A percentile compares a stretch with the other conserved stretches of the same genome.
phyloP scores from a whole-genome alignment of 2,113 vertebrate species.

The Pelmatolapia mariae region DNA sequence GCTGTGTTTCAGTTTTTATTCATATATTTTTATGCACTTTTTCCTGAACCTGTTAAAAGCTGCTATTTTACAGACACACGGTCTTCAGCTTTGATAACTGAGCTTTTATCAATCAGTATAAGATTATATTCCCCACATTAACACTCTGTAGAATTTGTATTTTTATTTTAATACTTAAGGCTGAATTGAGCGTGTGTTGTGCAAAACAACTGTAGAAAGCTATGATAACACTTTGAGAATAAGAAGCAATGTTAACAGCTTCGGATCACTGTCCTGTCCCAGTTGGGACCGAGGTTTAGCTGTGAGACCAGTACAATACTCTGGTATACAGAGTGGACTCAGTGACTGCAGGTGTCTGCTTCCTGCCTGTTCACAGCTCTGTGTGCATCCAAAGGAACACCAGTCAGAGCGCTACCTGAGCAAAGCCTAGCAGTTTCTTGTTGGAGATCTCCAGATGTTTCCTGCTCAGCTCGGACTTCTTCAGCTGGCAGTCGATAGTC shows the following conservation, averaged over 20 bases:
- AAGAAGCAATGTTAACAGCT: background rate
- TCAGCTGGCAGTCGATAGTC: slow-evolving; percentile 73
- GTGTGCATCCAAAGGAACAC: background rate
- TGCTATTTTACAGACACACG: background rate
- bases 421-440: slow-evolving; percentile 82
- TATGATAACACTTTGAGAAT: background rate
- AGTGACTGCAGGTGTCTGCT: background rate
- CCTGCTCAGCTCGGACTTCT: slow-evolving; percentile 77
- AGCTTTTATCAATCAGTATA: background rate
- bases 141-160: background rate
- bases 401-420: slow-evolving; percentile 60
- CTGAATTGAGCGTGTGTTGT: background rate
- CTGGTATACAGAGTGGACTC: background rate
- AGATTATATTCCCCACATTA: background rate
- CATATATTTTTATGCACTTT: background rate
- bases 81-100: background rate
- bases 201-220: background rate
- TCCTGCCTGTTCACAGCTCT: background rate
- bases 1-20: background rate
- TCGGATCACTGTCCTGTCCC: background rate
- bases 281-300: background rate
- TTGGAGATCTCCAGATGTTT: slow-evolving; percentile 86
- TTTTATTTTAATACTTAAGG: background rate
- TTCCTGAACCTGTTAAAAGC: background rate
- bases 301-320: background rate